Conservation (phyloP, 2,888 invertebrate species). For the Calameuta idolon region DNA sequence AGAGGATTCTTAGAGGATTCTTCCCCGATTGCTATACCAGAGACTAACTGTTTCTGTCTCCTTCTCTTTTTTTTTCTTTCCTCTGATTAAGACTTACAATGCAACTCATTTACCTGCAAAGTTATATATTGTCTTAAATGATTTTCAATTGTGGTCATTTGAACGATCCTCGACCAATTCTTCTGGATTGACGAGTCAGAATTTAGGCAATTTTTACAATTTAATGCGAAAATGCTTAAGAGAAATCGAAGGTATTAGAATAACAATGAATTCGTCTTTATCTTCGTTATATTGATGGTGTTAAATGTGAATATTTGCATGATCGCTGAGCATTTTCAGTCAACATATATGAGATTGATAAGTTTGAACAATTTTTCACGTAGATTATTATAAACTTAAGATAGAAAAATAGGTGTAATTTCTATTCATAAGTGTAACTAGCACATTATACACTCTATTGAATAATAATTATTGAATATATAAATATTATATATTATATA, state of each 20-base stretch:
- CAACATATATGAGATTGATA: background rate
- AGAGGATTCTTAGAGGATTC: background rate
- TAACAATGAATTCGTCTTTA: background rate
- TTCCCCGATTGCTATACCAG: background rate
- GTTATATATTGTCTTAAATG: background rate
- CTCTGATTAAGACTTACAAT: background rate
- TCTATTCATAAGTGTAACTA: background rate
- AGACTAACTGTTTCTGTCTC: no score
- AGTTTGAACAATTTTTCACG: background rate
- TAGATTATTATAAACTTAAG: background rate
- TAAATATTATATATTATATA: no score
- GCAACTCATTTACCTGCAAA: background rate
- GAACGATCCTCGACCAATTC: no score
- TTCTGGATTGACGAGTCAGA: background rate
- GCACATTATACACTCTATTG: background rate
- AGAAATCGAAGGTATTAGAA: background rate
- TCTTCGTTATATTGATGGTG: background rate
- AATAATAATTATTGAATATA: no score
- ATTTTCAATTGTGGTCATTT: background rate
- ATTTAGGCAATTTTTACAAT: background rate
- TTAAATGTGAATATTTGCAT: no score
- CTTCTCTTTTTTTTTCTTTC: background rate
- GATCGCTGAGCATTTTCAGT: background rate
- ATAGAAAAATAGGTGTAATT: background rate
- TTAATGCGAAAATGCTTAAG: background rate